Conservation (phyloP, 2,888 invertebrate genomes). For the Junonia oenone region DNA sequence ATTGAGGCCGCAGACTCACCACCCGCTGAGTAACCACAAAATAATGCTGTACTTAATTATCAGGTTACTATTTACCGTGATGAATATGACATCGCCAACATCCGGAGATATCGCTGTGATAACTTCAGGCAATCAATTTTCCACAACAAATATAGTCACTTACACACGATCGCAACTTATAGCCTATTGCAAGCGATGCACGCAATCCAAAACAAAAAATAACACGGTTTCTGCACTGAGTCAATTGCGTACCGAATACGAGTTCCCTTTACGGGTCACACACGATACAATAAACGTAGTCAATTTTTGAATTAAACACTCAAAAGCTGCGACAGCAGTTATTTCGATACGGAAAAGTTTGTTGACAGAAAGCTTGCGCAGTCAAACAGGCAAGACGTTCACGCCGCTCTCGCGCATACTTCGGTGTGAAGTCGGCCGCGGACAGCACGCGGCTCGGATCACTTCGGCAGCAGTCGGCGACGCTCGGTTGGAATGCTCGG, state of each 20-base stretch:
- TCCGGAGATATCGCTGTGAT: slow-evolving; percentile 47
- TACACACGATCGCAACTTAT: slow-evolving; percentile 65
- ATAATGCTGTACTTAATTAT: slow-evolving; percentile 41
- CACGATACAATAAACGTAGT: slow-evolving; percentile 40
- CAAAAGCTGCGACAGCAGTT: slow-evolving; percentile 51
- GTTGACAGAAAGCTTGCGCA: slow-evolving; percentile 71
- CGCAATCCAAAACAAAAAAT: slow-evolving; percentile 74
- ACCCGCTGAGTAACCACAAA: slow-evolving; percentile 53
- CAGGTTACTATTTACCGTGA: slow-evolving; percentile 61
- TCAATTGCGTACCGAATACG: slow-evolving; percentile 50
- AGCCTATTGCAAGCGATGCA: slow-evolving; percentile 65
- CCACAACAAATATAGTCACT: slow-evolving; percentile 73
- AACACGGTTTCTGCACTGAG: slow-evolving; percentile 70
- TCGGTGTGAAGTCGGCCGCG: slow-evolving; percentile 76
- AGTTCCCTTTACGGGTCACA: slow-evolving; percentile 53
- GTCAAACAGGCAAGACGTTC: slow-evolving; percentile 65
- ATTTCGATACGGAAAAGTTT: slow-evolving; percentile 66
- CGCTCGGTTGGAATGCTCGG: slow-evolving; percentile 66
- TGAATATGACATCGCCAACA: slow-evolving; percentile 61
- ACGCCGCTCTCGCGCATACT: slow-evolving; percentile 76
- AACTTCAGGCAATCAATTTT: slow-evolving; percentile 66
- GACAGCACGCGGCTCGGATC: slow-evolving; percentile 47
- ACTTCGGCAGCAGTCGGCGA: slow-evolving; percentile 53
- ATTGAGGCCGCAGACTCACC: slow-evolving; percentile 65
- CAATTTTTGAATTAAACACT: slow-evolving; percentile 54